Conservation (phyloP, 1,140 invertebrate species). For the Ips nitidus region DNA sequence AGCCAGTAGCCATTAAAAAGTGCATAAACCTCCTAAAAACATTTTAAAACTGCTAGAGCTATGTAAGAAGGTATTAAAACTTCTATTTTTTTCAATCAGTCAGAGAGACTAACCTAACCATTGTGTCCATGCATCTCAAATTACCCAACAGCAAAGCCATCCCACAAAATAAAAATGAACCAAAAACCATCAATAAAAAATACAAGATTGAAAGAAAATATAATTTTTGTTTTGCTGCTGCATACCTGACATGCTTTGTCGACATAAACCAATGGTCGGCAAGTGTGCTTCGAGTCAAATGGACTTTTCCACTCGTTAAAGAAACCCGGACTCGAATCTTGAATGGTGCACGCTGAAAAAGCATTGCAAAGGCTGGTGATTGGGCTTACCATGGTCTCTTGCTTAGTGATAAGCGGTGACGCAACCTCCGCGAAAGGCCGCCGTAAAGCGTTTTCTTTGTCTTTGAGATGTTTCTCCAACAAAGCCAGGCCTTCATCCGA, state of each 20-base stretch:
- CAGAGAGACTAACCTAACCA: too few species aligned
- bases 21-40: too few species aligned
- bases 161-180: too few species aligned
- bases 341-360: constrained; percentile 57
- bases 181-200: too few species aligned
- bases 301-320: constrained; percentile 7
- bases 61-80: too few species aligned
- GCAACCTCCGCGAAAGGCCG: constrained; percentile 10
- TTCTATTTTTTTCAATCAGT: too few species aligned
- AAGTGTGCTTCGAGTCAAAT: constrained; percentile 14
- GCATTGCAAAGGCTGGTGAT: constrained; percentile 60
- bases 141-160: too few species aligned
- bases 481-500: constrained; percentile 68
- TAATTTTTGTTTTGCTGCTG: too few species aligned
- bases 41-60: too few species aligned
- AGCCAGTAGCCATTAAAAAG: too few species aligned
- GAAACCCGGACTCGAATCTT: constrained; percentile 35
- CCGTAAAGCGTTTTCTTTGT: constrained; percentile 16
- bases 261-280: constrained; percentile 59
- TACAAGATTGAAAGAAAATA: too few species aligned
- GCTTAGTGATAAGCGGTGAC: constrained; percentile 16
- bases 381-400: constrained; percentile 51
- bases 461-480: constrained; percentile 72
- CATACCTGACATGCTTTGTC: constrained; percentile 62
- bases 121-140: too few species aligned